A percentile compares a stretch with the other conserved stretches of the same genome.
phyloP scores from a whole-genome alignment of 2,888 invertebrate species.

The Platycnemis pennipes region DNA sequence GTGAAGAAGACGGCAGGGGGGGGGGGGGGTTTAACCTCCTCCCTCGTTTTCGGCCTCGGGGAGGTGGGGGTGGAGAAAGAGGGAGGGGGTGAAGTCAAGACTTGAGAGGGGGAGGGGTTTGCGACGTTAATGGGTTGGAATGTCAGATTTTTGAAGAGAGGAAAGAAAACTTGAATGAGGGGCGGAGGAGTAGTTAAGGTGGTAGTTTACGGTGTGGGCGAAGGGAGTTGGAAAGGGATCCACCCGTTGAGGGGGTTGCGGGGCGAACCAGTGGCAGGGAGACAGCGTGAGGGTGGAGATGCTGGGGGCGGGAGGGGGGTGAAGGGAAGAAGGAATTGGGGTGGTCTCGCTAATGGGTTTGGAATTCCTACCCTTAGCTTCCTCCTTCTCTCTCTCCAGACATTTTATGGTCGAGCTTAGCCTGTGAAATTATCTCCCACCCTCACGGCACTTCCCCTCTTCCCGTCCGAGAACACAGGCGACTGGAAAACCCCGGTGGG shows the following conservation, averaged over 20 bases:
- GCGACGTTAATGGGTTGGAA: constrained; percentile 50
- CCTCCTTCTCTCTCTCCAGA: neutral
- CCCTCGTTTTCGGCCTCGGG: too few relatives aligned
- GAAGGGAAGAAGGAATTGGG: constrained; percentile 48
- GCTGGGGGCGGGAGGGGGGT: neutral
- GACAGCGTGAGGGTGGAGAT: neutral
- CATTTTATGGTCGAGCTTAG: constrained; percentile 67
- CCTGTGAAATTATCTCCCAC: constrained; percentile 60
- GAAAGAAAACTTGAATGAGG: constrained; percentile 35
- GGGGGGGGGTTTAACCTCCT: neutral
- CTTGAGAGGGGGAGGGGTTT: neutral
- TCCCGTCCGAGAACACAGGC: neutral
- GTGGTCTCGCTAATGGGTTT: constrained; percentile 60
- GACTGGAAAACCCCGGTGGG: neutral
- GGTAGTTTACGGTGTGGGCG: neutral
- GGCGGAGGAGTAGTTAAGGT: neutral
- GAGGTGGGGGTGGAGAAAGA: neutral
- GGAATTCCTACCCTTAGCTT: constrained; percentile 41
- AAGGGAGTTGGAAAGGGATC: neutral
- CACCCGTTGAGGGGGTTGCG: neutral
- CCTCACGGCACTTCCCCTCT: neutral
- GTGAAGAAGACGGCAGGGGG: neutral
- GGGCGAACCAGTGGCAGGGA: neutral
- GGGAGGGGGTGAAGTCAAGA: neutral
- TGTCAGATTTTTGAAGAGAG: constrained; percentile 62